Conservation (phyloP, 1,140 invertebrate genomes). For the Hylyphantes graminicola region DNA sequence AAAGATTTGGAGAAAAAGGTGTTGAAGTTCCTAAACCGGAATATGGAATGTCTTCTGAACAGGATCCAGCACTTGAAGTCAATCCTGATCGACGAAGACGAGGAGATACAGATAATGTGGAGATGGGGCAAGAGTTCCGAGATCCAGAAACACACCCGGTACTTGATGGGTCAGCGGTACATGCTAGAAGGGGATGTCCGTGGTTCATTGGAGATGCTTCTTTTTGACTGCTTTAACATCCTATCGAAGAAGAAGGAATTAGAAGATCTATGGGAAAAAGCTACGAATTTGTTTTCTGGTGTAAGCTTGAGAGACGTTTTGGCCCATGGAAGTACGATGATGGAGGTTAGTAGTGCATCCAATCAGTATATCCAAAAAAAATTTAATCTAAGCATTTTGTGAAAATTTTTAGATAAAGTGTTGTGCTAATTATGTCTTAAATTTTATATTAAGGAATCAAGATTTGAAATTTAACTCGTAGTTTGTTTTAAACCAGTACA, state of each 20-base stretch:
- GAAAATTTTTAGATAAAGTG: no score
- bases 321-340: slow-evolving; percentile 17
- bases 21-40: neutral
- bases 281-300: slow-evolving; percentile 14
- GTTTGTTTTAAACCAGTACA: no score
- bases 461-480: no score
- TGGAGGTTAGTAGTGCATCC: neutral
- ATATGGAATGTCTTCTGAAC: neutral
- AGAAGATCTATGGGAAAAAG: neutral
- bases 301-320: neutral
- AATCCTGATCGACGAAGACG: slow-evolving; percentile 34
- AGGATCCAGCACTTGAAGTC: slow-evolving; percentile 3
- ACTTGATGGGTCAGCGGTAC: slow-evolving; percentile 23
- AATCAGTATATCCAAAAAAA: no score
- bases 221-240: slow-evolving; percentile 37
- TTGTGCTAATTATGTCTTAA: no score
- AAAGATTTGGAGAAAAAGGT: neutral
- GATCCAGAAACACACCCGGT: slow-evolving; percentile 1
- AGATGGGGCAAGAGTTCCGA: slow-evolving; percentile 11
- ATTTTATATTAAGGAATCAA: no score
- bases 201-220: slow-evolving; percentile 29
- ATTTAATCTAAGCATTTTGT: no score
- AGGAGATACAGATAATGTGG: slow-evolving; percentile 10
- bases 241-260: neutral
- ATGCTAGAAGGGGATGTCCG: slow-evolving; percentile 18